Evolutionary conservation across 2,797 vertebrate species (phyloP), one percentile per base, ranked within the genome.

Genomic region (Hippoglossus hippoglossus): DNA sequence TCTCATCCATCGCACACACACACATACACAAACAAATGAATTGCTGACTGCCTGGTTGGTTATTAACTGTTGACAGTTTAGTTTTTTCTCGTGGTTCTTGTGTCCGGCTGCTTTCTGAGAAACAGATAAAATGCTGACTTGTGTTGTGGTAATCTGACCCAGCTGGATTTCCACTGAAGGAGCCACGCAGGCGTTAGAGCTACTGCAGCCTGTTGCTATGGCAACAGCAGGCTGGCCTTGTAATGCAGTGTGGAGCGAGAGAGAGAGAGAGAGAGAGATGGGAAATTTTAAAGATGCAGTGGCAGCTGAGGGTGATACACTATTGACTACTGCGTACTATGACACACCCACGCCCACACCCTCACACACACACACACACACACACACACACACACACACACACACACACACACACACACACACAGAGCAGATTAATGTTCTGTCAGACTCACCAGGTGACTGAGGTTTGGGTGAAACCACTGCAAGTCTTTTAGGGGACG

Each of bases 401-500:
- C 44, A 4, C 44, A 12, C 36, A 39, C 36, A 12, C 26, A n/a
- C 44, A 53, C 28, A 36, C 13, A 74, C 19, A 63, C 51, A 63
- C n/a, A 36, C 4, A 26, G n/a, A 44, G 41, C 5, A 22, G 28
- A 39, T 28, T 60, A 53, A 66, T 10, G 11, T 39, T 18, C 19
- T 21, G 49, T 15, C 1, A 1, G 44, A 87, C 93, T 91, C 95
- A 99, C 97, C 95, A 87, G 96, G 96, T 8, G 97, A 98, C 59
- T 97, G 96, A 46, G 94, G 93, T 59, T 97, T 99, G 64, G 95
- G 94, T 3, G 96, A 68, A 63, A 96, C 91, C 78, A 94, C 88
- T 0, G 84, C 93, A 71, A 90, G 93, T 83, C 93, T 95, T 92
- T 97, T 98, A 6, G 97, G 97, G 19, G 97, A 97, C 10, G 94